These are phyloP conservation scores for Micrasema minimum DNA, from an alignment of 1,140 invertebrate genomes.

Conservation along the genomic window DNA sequence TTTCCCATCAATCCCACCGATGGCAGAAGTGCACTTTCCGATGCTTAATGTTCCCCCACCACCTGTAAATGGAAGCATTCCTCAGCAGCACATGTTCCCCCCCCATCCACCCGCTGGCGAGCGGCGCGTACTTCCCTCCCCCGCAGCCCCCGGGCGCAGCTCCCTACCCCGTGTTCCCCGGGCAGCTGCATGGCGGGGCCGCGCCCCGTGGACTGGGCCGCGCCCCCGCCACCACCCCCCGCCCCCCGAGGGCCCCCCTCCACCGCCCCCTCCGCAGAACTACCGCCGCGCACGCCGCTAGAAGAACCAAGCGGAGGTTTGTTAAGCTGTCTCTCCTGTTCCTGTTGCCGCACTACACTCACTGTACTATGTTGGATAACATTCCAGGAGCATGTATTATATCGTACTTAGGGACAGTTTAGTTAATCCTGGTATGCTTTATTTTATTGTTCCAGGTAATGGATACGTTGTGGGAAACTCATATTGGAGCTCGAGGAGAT, in stretches of 20 bases:
- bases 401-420: not conserved
- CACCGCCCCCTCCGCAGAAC: constrained; percentile 25
- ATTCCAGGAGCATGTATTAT: constrained; percentile 6
- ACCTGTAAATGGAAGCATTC: constrained; percentile 6
- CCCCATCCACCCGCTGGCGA: not conserved
- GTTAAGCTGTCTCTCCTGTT: constrained; percentile 29
- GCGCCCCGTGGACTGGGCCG: constrained; percentile 49
- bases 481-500: constrained; percentile 52
- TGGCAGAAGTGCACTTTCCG: not conserved
- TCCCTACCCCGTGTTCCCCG: constrained; percentile 50
- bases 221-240: constrained; percentile 49
- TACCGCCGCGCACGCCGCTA: constrained; percentile 46
- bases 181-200: constrained; percentile 45
- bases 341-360: not conserved
- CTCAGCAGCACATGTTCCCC: constrained; percentile 19
- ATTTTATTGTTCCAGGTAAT: constrained; percentile 52
- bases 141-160: not conserved
- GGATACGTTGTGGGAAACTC: constrained; percentile 52
- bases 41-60: constrained; percentile 31
- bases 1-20: not conserved
- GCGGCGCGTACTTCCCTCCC: constrained; percentile 18
- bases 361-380: constrained; percentile 13
- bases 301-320: constrained; percentile 45
- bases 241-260: constrained; percentile 20
- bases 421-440: constrained; percentile 48